These are phyloP conservation scores for Phytoseiulus persimilis DNA, from an alignment of 2,888 invertebrate genomes.

Conservation along the genomic window DNA sequence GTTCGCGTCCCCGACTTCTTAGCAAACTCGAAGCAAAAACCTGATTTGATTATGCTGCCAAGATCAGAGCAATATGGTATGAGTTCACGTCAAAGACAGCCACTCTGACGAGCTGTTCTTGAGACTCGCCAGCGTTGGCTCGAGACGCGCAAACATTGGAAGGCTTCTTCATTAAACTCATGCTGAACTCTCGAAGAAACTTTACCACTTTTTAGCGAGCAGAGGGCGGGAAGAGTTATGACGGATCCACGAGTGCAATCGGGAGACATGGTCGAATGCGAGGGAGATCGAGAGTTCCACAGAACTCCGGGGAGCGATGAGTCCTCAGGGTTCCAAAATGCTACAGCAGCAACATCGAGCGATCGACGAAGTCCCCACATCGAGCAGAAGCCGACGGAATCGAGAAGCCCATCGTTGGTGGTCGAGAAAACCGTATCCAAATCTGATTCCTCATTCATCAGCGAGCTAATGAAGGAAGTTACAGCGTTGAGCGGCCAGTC, in stretches of 20 bases:
- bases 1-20: background rate
- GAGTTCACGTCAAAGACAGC: background rate
- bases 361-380: too few species aligned
- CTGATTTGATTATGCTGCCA: background rate
- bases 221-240: too few species aligned
- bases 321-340: too few species aligned
- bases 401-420: too few species aligned
- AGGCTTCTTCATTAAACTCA: background rate
- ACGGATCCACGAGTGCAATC: too few species aligned
- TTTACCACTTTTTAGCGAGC: background rate
- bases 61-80: background rate
- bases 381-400: too few species aligned
- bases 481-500: background rate
- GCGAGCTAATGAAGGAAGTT: background rate
- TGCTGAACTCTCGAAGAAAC: background rate
- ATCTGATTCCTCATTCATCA: background rate
- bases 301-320: too few species aligned
- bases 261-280: too few species aligned
- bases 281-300: too few species aligned
- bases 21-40: background rate
- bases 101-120: background rate
- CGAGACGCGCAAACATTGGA: background rate
- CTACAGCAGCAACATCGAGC: too few species aligned
- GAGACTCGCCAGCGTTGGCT: background rate
- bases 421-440: background rate